Base-by-base conservation (phyloP, 2,888 invertebrate species). In the Synanthedon andrenaeformis region DNA sequence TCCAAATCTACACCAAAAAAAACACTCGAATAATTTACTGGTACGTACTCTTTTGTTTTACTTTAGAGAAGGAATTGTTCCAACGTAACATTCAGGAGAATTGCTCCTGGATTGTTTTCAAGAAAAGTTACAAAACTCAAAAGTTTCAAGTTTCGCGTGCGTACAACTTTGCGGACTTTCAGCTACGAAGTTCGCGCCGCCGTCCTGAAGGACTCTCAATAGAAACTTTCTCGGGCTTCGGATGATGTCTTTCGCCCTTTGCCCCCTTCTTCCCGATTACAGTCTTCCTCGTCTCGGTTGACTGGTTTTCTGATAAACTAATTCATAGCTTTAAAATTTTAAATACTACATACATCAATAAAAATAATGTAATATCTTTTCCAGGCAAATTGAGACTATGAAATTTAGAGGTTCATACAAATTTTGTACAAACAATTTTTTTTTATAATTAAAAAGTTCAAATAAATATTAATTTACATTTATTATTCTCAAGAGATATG, bases 91-190 rank as follows among this genome's bases (percentile, higher is more conserved):
- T 62, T 59, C 58, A 56, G 54, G 55, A 59, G 61, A 69, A 68
- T 67, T 59, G 62, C 61, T 61, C 56, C 59, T 59, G 64, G 69
- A 75, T 75, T 75, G 77, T 79, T 81, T 75, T 76, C 65, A 62
- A 63, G 67, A 63, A 74, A 82, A 81, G 79, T 82, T 80, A 52
- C 63, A 41, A 41, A 74, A 73, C 69, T 69, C 64, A 64, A 73
- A 82, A 82, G 72, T 82, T 78, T 58, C 57, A 63, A 61, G 68
- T 69, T 67, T 66, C 63, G 71, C 71, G 75, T 77, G 78, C 79
- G 80, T 76, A 74, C 62, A 83, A 82, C 74, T 82, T 80, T 59
- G 65, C 63, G 65, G 68, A 69, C 76, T 84, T 82, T 80, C 74
- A 78, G 74, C 82, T 78, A 72, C 66, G 66, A 83, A 84, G 75